Evolutionary conservation across 2,888 invertebrate species (phyloP).

Genomic region (Synanthedon tipuliformis): DNA sequence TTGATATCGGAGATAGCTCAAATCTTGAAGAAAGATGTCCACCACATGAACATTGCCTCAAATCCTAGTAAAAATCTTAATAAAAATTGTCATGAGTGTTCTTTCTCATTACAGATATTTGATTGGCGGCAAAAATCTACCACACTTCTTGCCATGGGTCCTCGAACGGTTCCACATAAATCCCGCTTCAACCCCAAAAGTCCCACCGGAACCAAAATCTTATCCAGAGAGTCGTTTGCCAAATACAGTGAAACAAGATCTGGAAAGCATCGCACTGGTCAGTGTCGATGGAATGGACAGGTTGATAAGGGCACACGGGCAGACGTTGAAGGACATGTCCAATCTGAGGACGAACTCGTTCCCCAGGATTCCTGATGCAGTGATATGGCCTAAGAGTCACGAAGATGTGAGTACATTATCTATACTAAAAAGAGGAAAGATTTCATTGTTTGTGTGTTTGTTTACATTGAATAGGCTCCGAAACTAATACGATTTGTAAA

Average conservation of each 20-base stretch:
- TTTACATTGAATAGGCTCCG: too few relatives aligned
- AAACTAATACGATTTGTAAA: too few relatives aligned
- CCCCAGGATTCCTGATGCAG: constrained; percentile 90
- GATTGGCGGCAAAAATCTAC: constrained; percentile 78
- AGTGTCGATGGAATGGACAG: constrained; percentile 83
- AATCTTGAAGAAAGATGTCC: too few relatives aligned
- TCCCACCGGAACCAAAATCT: constrained; percentile 68
- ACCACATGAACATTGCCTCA: too few relatives aligned
- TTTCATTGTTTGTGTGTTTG: too few relatives aligned
- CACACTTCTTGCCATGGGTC: constrained; percentile 86
- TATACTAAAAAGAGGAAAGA: too few relatives aligned
- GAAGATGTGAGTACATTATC: constrained; percentile 65
- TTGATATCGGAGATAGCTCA: too few relatives aligned
- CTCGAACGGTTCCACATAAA: constrained; percentile 77
- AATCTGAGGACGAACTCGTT: constrained; percentile 79
- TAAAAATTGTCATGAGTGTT: background rate
- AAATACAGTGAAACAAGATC: constrained; percentile 67
- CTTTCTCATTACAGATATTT: constrained; percentile 75
- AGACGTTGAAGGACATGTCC: constrained; percentile 91
- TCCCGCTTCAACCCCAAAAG: constrained; percentile 41
- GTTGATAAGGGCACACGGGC: constrained; percentile 90
- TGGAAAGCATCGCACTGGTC: constrained; percentile 51
- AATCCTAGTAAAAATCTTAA: too few relatives aligned
- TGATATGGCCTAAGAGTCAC: constrained; percentile 91
- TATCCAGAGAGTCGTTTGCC: constrained; percentile 78